Evolutionary conservation across 2,113 vertebrate species (phyloP), one percentile per base, ranked within the genome.

Genomic region (Forbesichthys papilliferus): DNA sequence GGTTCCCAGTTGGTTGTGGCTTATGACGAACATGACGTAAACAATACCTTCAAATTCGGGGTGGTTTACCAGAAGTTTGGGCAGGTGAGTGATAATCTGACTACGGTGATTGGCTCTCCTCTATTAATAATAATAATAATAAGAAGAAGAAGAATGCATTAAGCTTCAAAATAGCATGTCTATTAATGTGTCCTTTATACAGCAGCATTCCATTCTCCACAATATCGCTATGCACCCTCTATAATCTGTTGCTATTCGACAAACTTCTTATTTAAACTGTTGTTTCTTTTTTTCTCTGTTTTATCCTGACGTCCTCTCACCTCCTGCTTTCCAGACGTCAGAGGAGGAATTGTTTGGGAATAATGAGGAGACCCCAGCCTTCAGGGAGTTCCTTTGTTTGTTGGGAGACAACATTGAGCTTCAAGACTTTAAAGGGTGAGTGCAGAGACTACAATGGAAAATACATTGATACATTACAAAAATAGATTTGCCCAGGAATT

Each of bases 31-130:
- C 97, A 99, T 0, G 97, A 98, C 76, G 93, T 99, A 75, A 98
- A 97, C 91, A 97, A 98, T 91, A 98, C 96, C 0, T 99, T 98
- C 90, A 99, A 99, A 83, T 99, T 99, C 1, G 97, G 97, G 1
- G 94, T 98, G 65, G 92, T 98, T 88, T 99, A 98, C 81, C 97
- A 99, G 87, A 97, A 95, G 90, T 94, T 95, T 86, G 93, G 93
- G 72, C 97, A 99, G 94, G 97, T 98, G 87, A 94, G 95, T 11
- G 4, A 27, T 27, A n/a, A 14, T 52, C 36, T 42, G 36, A 42
- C 36, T 16, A 56, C 3, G 89, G 93, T 94, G 84, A 90, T 92
- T 59, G 2, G 18, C 36, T 5, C 47, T 42, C 9, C 52, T 6
- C 7, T 8, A 11, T n/a, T 4, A 27, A n/a, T 33, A 48, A 5